Evolutionary conservation across 1,140 invertebrate genomes (phyloP).

Genomic region (Drosophila nasuta): DNA sequence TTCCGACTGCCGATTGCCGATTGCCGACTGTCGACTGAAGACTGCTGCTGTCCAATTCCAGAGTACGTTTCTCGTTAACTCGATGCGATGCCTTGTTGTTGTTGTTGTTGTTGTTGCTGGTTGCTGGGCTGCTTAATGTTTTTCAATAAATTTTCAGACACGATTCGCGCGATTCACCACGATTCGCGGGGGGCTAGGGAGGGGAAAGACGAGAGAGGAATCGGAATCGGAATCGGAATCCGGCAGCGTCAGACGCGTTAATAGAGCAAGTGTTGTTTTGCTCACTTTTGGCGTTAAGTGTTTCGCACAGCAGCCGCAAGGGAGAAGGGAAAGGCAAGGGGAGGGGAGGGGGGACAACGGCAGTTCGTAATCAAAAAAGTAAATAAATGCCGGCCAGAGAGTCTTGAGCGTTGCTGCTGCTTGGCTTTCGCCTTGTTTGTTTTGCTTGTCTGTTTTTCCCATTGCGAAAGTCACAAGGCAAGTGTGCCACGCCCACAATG

Average conservation of each 20-base stretch:
- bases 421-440: no score
- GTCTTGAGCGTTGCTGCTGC: slow-evolving; percentile 52
- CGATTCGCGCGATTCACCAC: slow-evolving; percentile 20
- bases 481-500: slow-evolving; percentile 70
- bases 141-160: slow-evolving; percentile 72
- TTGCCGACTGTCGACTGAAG: not conserved
- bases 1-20: not conserved
- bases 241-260: slow-evolving; percentile 58
- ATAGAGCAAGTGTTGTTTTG: slow-evolving; percentile 84
- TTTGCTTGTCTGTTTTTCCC: not conserved
- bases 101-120: no score
- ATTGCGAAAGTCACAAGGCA: slow-evolving; percentile 48
- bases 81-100: slow-evolving; percentile 10
- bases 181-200: no score
- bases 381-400: slow-evolving; percentile 68
- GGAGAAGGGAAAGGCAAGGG: not conserved
- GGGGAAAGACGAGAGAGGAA: no score
- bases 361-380: slow-evolving; percentile 68
- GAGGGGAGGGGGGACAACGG: not conserved
- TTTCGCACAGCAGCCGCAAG: slow-evolving; percentile 57
- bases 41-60: slow-evolving; percentile 9
- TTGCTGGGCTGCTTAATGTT: slow-evolving; percentile 59
- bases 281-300: slow-evolving; percentile 84
- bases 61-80: slow-evolving; percentile 68
- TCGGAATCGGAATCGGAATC: not conserved